Conservation (phyloP, 1,140 invertebrate genomes). For the Drosophila seguyi region DNA sequence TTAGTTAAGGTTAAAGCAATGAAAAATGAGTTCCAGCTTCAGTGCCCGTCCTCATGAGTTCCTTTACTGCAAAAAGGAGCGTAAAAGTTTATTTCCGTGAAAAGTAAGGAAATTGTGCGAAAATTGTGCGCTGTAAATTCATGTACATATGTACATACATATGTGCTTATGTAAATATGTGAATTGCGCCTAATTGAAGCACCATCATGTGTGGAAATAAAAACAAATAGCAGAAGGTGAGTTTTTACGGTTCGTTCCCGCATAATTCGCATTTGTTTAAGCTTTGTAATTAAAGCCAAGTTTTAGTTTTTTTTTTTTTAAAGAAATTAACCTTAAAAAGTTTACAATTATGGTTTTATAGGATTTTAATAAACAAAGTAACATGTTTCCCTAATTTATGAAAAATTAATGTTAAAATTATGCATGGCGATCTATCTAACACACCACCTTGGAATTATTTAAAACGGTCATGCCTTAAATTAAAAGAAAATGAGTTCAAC, state of each 20-base stretch:
- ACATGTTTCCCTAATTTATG: not conserved
- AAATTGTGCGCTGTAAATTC: slow-evolving; percentile 4
- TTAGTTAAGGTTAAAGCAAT: slow-evolving; percentile 40
- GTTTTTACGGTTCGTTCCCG: slow-evolving; percentile 7
- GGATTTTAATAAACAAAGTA: not conserved
- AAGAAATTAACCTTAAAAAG: not conserved
- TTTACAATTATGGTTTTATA: not conserved
- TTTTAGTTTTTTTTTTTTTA: not conserved
- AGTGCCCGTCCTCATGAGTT: not conserved
- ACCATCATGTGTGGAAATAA: slow-evolving; percentile 2
- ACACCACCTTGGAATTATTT: no score
- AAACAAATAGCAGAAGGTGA: slow-evolving; percentile 7
- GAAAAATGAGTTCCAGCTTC: slow-evolving; percentile 3
- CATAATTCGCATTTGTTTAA: slow-evolving; percentile 17
- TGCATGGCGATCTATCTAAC: no score
- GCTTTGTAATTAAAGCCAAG: slow-evolving; percentile 7
- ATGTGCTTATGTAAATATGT: not conserved
- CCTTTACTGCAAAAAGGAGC: not conserved
- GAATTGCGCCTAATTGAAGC: slow-evolving; percentile 9
- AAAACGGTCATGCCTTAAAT: no score
- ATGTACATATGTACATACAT: not conserved
- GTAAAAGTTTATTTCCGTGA: slow-evolving; percentile 34
- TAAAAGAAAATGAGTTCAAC: no score
- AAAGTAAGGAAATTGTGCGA: slow-evolving; percentile 4
- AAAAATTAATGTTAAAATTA: not conserved